A percentile compares a stretch with the other conserved stretches of the same genome.
phyloP scores from a whole-genome alignment of 2,888 invertebrate species.

The Prosopocoilus inquinatus region DNA sequence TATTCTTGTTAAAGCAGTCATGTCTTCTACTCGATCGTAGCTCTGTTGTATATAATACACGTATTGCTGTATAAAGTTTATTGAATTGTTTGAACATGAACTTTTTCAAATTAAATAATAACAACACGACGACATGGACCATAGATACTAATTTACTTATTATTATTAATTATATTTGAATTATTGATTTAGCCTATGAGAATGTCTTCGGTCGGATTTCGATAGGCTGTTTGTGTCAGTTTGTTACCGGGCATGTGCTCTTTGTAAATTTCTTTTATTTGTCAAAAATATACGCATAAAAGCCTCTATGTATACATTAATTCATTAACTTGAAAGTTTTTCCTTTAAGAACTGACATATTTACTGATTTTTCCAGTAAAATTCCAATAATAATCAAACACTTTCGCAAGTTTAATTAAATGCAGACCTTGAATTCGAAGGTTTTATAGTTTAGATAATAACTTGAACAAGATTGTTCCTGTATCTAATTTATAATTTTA shows the following conservation, averaged over 20 bases:
- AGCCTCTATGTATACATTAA: conserved; percentile 20
- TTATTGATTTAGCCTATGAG: background rate
- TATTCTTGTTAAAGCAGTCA: conserved; percentile 34
- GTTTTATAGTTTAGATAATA: no score
- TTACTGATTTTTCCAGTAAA: no score
- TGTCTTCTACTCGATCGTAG: conserved; percentile 16
- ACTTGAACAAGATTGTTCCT: no score
- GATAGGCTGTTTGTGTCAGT: conserved; percentile 19
- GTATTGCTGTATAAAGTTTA: conserved; percentile 39
- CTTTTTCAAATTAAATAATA: background rate
- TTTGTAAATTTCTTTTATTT: conserved; percentile 28
- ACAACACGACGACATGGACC: conserved; percentile 5
- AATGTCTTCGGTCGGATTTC: background rate
- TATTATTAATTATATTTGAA: background rate
- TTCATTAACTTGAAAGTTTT: background rate
- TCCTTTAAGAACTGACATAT: no score
- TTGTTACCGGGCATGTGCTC: conserved; percentile 27
- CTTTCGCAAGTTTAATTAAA: no score
- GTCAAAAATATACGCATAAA: conserved; percentile 30
- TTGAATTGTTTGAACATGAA: conserved; percentile 1
- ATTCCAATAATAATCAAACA: no score
- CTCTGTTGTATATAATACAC: conserved; percentile 38
- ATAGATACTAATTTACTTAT: conserved; percentile 5
- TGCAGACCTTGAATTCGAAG: no score
- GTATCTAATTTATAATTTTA: no score